Conservation (phyloP, 2,797 vertebrate species). For the Halcyon badia region DNA sequence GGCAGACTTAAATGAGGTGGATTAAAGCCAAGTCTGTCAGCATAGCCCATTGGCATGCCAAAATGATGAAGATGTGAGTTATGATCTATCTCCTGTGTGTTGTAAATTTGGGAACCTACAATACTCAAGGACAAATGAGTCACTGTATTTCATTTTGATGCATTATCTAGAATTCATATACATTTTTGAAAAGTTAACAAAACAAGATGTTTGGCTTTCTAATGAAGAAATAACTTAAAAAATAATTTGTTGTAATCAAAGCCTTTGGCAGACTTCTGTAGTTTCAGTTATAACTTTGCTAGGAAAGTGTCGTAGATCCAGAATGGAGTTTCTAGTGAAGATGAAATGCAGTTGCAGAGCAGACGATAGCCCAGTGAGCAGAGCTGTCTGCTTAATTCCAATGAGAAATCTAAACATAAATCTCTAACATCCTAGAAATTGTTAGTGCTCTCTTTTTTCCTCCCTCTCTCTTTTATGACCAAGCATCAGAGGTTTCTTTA, state of each 20-base stretch:
- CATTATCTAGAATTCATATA: neutral
- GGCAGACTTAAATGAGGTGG: neutral
- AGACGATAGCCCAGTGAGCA: neutral
- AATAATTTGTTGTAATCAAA: neutral
- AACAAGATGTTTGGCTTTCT: neutral
- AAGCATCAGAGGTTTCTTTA: neutral
- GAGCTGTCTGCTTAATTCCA: neutral
- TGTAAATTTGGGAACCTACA: neutral
- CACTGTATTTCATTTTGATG: neutral
- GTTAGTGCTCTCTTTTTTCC: neutral
- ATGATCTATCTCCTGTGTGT: neutral
- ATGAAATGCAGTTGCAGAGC: neutral
- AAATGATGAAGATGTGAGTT: neutral
- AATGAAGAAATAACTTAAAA: neutral
- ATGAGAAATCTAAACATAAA: neutral
- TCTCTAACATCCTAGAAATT: neutral
- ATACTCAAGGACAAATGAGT: neutral
- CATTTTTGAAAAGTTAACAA: neutral
- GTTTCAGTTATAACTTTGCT: neutral
- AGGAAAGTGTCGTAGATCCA: neutral
- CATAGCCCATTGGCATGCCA: neutral
- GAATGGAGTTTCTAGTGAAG: neutral
- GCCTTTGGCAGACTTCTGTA: neutral
- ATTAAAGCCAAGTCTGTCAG: neutral
- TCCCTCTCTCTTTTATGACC: neutral